Evolutionary conservation across 2,797 vertebrate species (phyloP), one percentile per base, ranked within the genome.

Genomic region (Xiphorhynchus erythropygius): DNA sequence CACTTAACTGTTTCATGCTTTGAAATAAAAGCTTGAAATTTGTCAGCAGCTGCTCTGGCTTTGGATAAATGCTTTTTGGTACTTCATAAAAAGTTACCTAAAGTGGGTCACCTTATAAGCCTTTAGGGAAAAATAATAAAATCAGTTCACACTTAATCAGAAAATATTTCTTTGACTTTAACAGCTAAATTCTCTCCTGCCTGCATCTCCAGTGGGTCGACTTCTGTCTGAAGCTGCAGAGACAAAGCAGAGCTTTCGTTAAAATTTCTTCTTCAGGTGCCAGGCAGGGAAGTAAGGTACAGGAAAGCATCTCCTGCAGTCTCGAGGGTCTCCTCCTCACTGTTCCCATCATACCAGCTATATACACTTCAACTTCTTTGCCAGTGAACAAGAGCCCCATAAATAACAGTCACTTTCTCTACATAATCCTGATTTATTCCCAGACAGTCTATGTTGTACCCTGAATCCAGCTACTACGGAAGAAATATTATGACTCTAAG

Each of bases 81-180:
- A 96, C 84, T 94, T 87, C 87, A 93, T 93, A 95, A 95, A 96
- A 96, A 89, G 71, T 91, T 96, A 93, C 84, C 90, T 92, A 25
- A 80, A 92, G 73, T 94, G 89, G 92, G 94, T 91, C 90, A 88
- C 93, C 77, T 84, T 96, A 93, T 50, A 96, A 95, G 84, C 64
- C 73, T 65, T 57, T 68, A 71, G 79, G 94, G 92, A 89, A 94
- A 95, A 93, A 96, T 74, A 96, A 92, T 94, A 96, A 97, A 96
- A 96, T 94, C 94, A 85, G 68, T 87, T 94, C 90, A 94, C 94
- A 96, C 84, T 56, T 97, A 94, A 96, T 96, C 95, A 96, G 90
- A 89, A 95, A 96, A 90, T 84, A 96, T 77, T 95, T 94, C 74
- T 94, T 92, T 84, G 88, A 95, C 92, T 94, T 94, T 62, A 67